A percentile compares a stretch with the other conserved stretches of the same genome.
These are phyloP conservation scores for Merluccius polli DNA, from an alignment of 2,797 vertebrate species.

Conservation along the genomic window DNA sequence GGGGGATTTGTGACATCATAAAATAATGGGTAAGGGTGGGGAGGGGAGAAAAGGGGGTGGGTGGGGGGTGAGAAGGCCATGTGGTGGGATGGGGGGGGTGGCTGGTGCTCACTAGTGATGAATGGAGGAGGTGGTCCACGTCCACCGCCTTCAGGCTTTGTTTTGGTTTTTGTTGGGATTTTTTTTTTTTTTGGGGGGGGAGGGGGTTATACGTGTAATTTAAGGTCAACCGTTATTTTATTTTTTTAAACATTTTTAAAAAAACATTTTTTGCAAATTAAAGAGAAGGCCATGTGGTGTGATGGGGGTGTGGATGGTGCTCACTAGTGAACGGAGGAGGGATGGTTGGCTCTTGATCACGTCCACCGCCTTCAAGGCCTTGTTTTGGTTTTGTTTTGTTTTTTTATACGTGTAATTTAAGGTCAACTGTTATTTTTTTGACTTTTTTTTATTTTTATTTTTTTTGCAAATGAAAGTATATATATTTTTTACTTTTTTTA, in stretches of 20 bases:
- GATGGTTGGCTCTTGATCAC: neutral
- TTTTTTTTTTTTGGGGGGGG: too few relatives aligned
- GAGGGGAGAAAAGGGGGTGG: too few relatives aligned
- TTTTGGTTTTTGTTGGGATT: neutral
- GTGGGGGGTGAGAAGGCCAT: too few relatives aligned
- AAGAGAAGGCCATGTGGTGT: too few relatives aligned
- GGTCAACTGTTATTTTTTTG: neutral
- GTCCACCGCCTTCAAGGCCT: neutral
- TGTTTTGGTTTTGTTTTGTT: neutral
- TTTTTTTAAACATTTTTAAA: too few relatives aligned
- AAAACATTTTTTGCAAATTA: conserved; percentile 1
- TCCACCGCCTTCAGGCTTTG: neutral
- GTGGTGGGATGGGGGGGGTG: too few relatives aligned
- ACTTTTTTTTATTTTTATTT: too few relatives aligned
- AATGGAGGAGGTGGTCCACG: neutral
- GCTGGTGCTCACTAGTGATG: too few relatives aligned
- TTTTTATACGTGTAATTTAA: neutral
- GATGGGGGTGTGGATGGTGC: too few relatives aligned
- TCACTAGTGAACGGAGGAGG: neutral
- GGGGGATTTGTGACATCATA: neutral
- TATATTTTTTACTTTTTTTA: conserved; percentile 6
- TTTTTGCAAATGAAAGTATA: conserved; percentile 2
- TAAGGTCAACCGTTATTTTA: neutral
- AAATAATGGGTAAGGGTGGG: too few relatives aligned
- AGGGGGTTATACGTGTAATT: neutral